Conservation (phyloP, 2,113 vertebrate species). For the Castor canadensis region DNA sequence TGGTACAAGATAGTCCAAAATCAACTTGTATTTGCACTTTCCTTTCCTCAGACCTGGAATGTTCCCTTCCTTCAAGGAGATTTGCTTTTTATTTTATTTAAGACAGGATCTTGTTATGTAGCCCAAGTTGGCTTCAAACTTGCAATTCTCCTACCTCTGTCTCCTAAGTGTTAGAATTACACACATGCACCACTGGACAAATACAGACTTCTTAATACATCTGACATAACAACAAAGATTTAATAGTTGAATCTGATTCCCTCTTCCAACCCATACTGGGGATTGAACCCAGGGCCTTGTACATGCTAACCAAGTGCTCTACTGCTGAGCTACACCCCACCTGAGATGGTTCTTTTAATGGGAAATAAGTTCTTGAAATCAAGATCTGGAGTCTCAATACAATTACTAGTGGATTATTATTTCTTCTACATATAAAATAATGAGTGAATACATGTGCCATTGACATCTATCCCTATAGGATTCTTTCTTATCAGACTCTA, state of each 20-base stretch:
- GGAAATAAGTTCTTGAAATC: constrained; percentile 31
- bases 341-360: not conserved
- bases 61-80: not conserved
- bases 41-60: not conserved
- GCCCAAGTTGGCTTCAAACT: no score
- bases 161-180: no score
- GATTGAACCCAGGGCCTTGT: no score
- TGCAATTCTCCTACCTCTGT: no score
- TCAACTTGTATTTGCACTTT: not conserved
- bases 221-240: no score
- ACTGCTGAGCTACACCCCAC: no score
- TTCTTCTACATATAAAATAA: not conserved
- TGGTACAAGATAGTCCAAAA: not conserved
- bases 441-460: not conserved
- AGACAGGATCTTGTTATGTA: no score
- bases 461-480: not conserved
- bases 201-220: no score
- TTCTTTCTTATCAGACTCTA: constrained; percentile 6
- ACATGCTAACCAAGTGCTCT: no score
- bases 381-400: not conserved
- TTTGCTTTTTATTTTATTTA: not conserved
- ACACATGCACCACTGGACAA: no score
- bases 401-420: not conserved
- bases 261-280: no score
- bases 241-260: no score